Evolutionary conservation across 2,888 invertebrate species (phyloP), one percentile per base, ranked within the genome.

Genomic region (Monopis laevigella): DNA sequence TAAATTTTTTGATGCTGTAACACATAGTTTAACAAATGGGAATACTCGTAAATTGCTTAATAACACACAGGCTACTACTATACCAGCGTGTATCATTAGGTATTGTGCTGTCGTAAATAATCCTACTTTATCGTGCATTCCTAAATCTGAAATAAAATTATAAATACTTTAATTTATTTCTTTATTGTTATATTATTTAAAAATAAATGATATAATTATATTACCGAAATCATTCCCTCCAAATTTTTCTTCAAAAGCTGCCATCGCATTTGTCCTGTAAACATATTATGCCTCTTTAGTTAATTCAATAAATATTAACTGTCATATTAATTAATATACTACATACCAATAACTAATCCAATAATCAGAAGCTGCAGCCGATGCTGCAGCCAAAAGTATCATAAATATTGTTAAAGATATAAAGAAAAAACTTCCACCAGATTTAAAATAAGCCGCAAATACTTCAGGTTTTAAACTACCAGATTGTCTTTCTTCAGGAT

Each of bases 291-390:
- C 34, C 14, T 3, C 13, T 10, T 5, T 5, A 11, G 7, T 7
- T 12, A 14, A 12, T 32, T 2, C 2, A 8, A 32, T 10, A 32
- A 14, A 12, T 14, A 29, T n/a, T n/a, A n/a, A n/a, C n/a, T n/a
- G n/a, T n/a, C 6, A 7, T 24, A 24, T 10, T 29, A 29, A 29
- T 29, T 7, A 11, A 29, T 29, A 29, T 29, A 7, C 5, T n/a
- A 49, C 73, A 72, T 58, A 87, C 88, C 88, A 89, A 56, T 80
- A 86, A 46, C 87, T 85, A 41, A 90, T 78, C 82, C 86, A 91
- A 54, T 83, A 89, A 59, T 92, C 92, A 0, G 84, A 84, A 1
- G 80, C 65, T 44, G 86, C 89, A 1, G 84, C 87, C n/a, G 82
- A 57, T 0, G 65, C 55, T 50, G 89, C 87, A 1, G 88, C 81